A percentile compares a stretch with the other conserved stretches of the same genome.
Conservation (phyloP, 2,113 vertebrate species). For the Cercocebus atys region DNA sequence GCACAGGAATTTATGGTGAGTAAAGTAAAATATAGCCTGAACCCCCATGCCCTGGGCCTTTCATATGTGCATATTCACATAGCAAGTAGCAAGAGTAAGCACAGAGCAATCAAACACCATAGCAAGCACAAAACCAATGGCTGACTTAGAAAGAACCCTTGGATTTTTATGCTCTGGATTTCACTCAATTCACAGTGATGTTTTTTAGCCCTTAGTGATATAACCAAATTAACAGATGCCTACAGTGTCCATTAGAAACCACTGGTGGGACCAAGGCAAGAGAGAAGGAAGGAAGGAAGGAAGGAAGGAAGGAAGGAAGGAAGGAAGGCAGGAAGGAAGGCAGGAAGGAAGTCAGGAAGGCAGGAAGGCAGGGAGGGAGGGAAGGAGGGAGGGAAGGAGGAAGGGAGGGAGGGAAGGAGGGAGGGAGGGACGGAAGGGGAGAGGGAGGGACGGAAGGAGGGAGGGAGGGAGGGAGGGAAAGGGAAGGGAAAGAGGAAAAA, state of each 20-base stretch:
- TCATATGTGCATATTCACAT: background rate
- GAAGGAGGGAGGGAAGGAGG: background rate
- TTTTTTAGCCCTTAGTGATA: background rate
- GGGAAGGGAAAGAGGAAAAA: background rate
- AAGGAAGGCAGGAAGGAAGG: rapidly evolving
- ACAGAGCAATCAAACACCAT: background rate
- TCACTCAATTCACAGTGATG: background rate
- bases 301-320: background rate
- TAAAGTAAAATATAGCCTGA: background rate
- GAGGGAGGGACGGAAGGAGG: background rate
- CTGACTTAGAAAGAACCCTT: background rate
- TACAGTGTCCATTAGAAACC: background rate
- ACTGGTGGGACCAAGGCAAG: background rate
- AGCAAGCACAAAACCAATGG: background rate
- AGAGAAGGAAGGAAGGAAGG: background rate
- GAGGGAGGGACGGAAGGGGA: background rate
- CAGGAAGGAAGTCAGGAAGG: rapidly evolving
- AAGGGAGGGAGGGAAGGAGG: background rate
- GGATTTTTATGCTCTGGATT: background rate
- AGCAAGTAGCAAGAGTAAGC: background rate
- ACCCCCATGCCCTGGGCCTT: background rate
- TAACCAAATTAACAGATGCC: background rate
- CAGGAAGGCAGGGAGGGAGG: too few relatives aligned
- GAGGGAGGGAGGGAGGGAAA: background rate
- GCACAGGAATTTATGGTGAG: background rate